A percentile compares a stretch with the other conserved stretches of the same genome.
These are phyloP conservation scores for Macropus fuliginosus DNA, from an alignment of 2,797 vertebrate genomes.

Conservation along the genomic window DNA sequence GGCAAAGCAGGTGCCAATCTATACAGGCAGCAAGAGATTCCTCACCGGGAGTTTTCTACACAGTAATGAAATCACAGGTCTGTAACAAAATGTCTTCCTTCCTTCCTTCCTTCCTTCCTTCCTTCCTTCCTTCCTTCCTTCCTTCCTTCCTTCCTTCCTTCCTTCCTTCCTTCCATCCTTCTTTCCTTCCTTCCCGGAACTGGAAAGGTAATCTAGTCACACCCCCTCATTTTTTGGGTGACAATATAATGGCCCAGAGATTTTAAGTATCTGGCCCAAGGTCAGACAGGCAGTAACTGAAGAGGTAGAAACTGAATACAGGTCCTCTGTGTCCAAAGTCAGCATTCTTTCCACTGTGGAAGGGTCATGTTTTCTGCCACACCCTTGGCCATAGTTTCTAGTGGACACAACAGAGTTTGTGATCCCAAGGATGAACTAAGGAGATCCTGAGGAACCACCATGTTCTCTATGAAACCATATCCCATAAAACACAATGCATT, in stretches of 20 bases:
- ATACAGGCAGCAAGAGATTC: not conserved
- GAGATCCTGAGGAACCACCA: not conserved
- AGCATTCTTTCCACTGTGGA: not conserved
- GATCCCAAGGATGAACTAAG: not conserved
- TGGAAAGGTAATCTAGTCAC: not conserved
- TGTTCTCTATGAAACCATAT: not conserved
- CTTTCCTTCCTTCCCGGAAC: not conserved
- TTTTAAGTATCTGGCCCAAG: not conserved
- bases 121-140: too few relatives aligned
- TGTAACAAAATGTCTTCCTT: not conserved
- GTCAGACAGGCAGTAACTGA: not conserved
- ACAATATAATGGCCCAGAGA: not conserved
- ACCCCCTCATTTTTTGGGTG: not conserved
- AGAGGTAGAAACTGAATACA: not conserved
- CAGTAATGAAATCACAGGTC: not conserved
- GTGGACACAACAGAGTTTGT: not conserved
- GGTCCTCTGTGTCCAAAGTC: not conserved
- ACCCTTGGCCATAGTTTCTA: not conserved
- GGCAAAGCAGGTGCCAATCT: not conserved
- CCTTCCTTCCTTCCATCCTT: not conserved
- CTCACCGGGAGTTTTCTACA: not conserved
- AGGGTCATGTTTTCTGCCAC: not conserved
- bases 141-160: not conserved
- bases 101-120: not conserved
- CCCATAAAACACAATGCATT: not conserved